Evolutionary conservation across 2,113 vertebrate genomes (phyloP).

Genomic region (Poicephalus meyeri): DNA sequence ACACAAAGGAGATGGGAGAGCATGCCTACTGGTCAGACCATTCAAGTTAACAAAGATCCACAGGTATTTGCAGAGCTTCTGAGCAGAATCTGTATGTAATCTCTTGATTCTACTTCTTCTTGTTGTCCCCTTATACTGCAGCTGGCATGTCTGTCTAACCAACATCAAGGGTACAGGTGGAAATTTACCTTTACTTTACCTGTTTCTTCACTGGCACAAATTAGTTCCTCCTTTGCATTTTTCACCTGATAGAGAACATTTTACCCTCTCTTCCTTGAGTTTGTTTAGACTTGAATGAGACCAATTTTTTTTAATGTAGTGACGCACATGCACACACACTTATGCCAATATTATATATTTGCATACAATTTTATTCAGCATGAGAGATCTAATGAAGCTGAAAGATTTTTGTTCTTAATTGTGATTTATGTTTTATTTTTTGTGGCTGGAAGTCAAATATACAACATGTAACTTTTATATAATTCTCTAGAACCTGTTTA

Average conservation of each 20-base stretch:
- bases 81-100: background rate
- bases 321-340: background rate
- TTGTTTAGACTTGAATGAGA: background rate
- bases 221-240: background rate
- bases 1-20: conserved; percentile 92
- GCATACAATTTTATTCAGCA: background rate
- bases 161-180: background rate
- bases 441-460: background rate
- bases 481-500: background rate
- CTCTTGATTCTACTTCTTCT: background rate
- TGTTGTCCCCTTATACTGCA: background rate
- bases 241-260: background rate
- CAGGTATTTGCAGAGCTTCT: conserved; percentile 73
- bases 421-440: background rate
- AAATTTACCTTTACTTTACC: background rate
- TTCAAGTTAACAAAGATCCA: conserved; percentile 76
- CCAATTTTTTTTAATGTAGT: background rate
- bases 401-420: background rate
- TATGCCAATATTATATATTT: background rate
- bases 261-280: background rate
- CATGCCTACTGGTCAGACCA: conserved; percentile 81
- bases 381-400: background rate
- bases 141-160: background rate
- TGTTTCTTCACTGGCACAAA: background rate
- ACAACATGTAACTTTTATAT: background rate